Conservation (phyloP, 1,140 invertebrate genomes). For the Philopotamus ludificatus region DNA sequence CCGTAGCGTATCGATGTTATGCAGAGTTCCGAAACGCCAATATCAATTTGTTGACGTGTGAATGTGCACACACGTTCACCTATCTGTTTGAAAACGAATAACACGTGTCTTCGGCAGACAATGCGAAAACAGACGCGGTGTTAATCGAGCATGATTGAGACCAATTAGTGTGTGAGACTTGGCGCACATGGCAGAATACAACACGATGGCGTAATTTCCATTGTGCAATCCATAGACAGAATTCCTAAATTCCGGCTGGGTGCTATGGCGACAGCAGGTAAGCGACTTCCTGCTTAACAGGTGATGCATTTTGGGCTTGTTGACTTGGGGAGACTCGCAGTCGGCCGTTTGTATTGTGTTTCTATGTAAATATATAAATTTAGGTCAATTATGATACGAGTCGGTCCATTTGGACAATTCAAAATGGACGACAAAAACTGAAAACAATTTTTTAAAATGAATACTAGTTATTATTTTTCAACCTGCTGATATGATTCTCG, state of each 20-base stretch:
- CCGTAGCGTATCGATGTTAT: no score
- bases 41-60: no score
- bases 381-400: no score
- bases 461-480: neutral
- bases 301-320: constrained; percentile 15
- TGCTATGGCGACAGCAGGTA: constrained; percentile 15
- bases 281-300: constrained; percentile 4
- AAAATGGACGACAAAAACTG: neutral
- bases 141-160: neutral
- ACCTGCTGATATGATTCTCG: no score
- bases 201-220: no score
- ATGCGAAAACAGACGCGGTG: no score
- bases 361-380: neutral
- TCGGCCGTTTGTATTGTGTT: neutral
- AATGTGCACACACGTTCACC: no score
- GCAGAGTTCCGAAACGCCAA: no score
- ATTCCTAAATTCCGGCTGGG: no score
- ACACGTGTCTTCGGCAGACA: no score
- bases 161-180: neutral
- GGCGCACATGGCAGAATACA: neutral
- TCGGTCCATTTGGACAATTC: neutral
- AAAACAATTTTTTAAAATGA: neutral
- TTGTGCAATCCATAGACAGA: neutral
- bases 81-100: no score
- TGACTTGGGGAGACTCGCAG: neutral